Conservation (phyloP, 2,888 invertebrate genomes). For the Mythimna albipuncta region DNA sequence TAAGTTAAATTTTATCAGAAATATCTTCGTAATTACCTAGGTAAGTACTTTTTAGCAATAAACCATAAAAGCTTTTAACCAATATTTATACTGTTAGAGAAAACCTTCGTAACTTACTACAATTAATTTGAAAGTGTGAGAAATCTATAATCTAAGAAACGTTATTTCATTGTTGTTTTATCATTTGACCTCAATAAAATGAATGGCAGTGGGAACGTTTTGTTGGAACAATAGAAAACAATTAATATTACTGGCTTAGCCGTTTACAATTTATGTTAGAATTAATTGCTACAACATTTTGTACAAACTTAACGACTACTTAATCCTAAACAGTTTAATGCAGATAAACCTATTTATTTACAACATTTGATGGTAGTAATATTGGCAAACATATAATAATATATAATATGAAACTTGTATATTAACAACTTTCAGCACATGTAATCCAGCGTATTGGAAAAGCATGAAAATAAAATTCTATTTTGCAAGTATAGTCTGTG, state of each 20-base stretch:
- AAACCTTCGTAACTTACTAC: constrained; percentile 30
- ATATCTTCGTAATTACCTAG: background rate
- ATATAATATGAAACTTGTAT: background rate
- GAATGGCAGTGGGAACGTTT: constrained; percentile 56
- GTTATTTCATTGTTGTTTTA: constrained; percentile 59
- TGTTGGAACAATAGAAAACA: constrained; percentile 54
- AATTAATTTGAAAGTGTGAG: constrained; percentile 68
- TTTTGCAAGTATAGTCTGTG: background rate
- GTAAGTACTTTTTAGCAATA: background rate
- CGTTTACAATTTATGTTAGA: constrained; percentile 32
- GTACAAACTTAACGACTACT: constrained; percentile 5
- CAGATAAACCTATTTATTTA: background rate
- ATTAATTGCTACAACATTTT: constrained; percentile 28
- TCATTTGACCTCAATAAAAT: constrained; percentile 53
- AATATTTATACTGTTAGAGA: constrained; percentile 23
- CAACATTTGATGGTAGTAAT: background rate
- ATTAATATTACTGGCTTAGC: constrained; percentile 46
- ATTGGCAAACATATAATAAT: background rate
- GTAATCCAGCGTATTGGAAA: background rate
- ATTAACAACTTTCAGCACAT: background rate
- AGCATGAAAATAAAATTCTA: background rate
- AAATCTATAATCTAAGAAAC: constrained; percentile 65
- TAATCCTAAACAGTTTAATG: constrained; percentile 6
- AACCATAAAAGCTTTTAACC: background rate
- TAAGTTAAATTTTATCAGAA: background rate